Percentiles rank a stretch among this genome's conserved stretches.
These are phyloP conservation scores for Apodemus sylvaticus DNA, from an alignment of 2,113 vertebrate species.

Conservation along the genomic window DNA sequence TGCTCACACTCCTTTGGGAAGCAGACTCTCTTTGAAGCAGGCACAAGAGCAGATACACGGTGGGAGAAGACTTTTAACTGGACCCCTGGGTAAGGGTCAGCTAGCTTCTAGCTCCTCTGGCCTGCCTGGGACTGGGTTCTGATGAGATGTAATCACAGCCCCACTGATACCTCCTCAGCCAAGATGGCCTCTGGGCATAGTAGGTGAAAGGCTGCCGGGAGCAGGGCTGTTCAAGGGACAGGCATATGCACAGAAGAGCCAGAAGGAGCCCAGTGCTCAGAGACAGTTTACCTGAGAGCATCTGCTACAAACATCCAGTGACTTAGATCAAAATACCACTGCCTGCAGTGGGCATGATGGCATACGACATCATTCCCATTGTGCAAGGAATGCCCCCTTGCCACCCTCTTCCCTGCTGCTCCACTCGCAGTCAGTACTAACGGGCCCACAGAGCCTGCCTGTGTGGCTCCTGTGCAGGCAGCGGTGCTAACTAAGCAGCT, in stretches of 20 bases:
- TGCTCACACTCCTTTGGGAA: neutral
- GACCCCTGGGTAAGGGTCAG: neutral
- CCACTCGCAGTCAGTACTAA: neutral
- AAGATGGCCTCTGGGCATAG: neutral
- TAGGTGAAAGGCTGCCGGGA: neutral
- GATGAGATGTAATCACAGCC: neutral
- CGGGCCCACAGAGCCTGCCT: too few relatives aligned
- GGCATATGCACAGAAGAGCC: neutral
- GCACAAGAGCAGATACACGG: neutral
- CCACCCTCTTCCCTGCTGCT: neutral
- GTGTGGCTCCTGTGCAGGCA: neutral
- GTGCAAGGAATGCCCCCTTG: too few relatives aligned
- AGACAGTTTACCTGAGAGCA: neutral
- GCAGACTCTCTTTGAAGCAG: neutral
- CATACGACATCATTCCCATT: accelerated
- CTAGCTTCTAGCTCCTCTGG: neutral
- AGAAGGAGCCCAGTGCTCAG: neutral
- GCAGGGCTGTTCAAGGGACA: neutral
- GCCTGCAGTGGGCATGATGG: accelerated
- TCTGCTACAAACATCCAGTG: neutral
- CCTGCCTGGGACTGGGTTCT: neutral
- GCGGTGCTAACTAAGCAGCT: neutral
- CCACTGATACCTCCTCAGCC: neutral
- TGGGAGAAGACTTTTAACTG: neutral
- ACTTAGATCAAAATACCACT: neutral